Conservation (phyloP, 1,140 invertebrate species). For the Drosophila serrata region DNA sequence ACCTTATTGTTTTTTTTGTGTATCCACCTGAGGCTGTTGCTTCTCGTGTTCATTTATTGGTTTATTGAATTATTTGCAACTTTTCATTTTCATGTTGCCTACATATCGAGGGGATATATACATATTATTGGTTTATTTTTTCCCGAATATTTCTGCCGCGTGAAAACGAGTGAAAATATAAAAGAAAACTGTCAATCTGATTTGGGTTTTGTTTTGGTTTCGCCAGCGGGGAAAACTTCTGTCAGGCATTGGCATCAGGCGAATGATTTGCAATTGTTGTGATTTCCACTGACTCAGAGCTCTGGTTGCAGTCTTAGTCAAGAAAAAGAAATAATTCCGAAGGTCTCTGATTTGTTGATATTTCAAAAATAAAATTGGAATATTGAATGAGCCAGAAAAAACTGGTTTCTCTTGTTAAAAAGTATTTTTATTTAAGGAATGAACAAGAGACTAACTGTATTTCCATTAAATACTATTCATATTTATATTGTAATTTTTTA, state of each 20-base stretch:
- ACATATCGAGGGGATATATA: conserved; percentile 8
- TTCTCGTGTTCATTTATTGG: conserved; percentile 44
- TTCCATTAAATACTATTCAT: background rate
- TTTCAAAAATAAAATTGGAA: background rate
- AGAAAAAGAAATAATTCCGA: conserved; percentile 28
- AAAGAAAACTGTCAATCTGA: conserved; percentile 59
- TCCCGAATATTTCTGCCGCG: conserved; percentile 56
- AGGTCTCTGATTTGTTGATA: conserved; percentile 28
- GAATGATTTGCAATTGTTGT: conserved; percentile 56
- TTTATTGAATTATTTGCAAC: conserved; percentile 51
- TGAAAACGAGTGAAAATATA: conserved; percentile 12
- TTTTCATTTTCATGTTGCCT: conserved; percentile 45
- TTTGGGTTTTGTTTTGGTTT: conserved; percentile 58
- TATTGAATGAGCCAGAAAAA: background rate
- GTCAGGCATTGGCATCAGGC: conserved; percentile 49
- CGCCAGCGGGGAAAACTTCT: conserved; percentile 38
- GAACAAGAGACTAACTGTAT: background rate
- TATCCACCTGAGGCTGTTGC: conserved; percentile 22
- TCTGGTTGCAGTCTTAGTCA: conserved; percentile 50
- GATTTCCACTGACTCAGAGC: conserved; percentile 29
- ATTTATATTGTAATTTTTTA: background rate
- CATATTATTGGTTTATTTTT: conserved; percentile 25
- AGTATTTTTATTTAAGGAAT: background rate
- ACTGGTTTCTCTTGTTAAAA: background rate
- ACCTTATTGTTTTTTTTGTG: conserved; percentile 54